Conservation (phyloP, 1,140 invertebrate species). For the Colletes latitarsis region DNA sequence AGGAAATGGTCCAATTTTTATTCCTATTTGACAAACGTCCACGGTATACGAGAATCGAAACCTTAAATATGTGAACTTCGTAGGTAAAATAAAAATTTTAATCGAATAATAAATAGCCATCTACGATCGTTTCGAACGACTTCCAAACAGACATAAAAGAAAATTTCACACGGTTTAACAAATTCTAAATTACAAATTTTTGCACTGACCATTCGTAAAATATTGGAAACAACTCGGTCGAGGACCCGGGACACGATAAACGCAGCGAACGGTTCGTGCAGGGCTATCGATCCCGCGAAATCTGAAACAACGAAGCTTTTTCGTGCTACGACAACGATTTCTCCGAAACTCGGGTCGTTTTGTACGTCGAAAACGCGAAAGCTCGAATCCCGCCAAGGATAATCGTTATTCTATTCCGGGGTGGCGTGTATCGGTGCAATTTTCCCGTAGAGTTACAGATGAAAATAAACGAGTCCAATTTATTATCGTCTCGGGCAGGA, state of each 20-base stretch:
- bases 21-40: neutral
- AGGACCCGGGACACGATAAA: neutral
- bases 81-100: no score
- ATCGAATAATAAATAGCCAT: no score
- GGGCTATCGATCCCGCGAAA: neutral
- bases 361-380: neutral
- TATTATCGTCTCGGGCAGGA: slow-evolving; percentile 13
- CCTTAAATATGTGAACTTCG: neutral
- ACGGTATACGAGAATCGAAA: neutral
- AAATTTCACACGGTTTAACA: no score
- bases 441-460: slow-evolving; percentile 5
- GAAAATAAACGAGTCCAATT: slow-evolving; percentile 40
- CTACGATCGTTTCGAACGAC: no score
- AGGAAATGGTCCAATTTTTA: neutral
- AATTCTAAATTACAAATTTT: no score
- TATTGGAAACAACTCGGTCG: neutral
- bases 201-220: no score
- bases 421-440: slow-evolving; percentile 11
- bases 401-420: slow-evolving; percentile 6
- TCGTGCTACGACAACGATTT: neutral
- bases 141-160: no score
- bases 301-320: neutral
- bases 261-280: no score
- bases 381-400: neutral
- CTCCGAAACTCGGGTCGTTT: neutral